These are phyloP conservation scores for Eumeta japonica DNA, from an alignment of 1,140 invertebrate genomes.

Conservation along the genomic window DNA sequence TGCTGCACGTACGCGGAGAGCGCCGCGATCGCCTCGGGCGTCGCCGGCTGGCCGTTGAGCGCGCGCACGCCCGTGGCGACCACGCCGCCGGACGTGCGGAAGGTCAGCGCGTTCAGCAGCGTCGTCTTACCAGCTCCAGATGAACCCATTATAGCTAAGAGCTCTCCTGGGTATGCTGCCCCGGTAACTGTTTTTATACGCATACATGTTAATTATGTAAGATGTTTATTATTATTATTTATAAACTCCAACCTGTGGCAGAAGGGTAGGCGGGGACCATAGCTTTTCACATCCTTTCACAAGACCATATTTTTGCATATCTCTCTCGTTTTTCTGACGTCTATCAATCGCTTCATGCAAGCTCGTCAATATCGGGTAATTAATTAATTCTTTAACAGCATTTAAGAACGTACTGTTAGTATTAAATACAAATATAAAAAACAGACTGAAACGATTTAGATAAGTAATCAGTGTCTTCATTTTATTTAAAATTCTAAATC, in stretches of 20 bases:
- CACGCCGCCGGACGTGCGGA: slow-evolving; percentile 68
- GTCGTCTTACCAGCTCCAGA: slow-evolving; percentile 97
- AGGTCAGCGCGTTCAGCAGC: slow-evolving; percentile 86
- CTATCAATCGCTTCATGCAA: too few relatives aligned
- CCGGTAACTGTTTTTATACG: slow-evolving; percentile 67
- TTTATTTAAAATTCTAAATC: too few relatives aligned
- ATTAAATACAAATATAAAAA: too few relatives aligned
- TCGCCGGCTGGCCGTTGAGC: slow-evolving; percentile 71
- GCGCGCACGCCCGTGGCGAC: slow-evolving; percentile 68
- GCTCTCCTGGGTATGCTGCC: slow-evolving; percentile 82
- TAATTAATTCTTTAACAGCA: too few relatives aligned
- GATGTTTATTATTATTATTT: not conserved
- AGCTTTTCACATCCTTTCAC: not conserved
- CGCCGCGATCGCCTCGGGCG: slow-evolving; percentile 67
- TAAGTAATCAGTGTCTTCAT: too few relatives aligned
- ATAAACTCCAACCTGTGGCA: not conserved
- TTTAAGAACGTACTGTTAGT: too few relatives aligned
- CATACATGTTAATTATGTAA: too few relatives aligned
- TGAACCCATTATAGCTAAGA: slow-evolving; percentile 90
- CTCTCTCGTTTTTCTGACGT: too few relatives aligned
- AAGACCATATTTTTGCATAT: not conserved
- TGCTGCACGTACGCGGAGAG: slow-evolving; percentile 95
- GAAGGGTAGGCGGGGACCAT: not conserved
- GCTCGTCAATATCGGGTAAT: too few relatives aligned
- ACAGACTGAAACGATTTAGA: too few relatives aligned